Base-by-base conservation (phyloP, 2,888 invertebrate species). In the Petrolisthes manimaculis region DNA sequence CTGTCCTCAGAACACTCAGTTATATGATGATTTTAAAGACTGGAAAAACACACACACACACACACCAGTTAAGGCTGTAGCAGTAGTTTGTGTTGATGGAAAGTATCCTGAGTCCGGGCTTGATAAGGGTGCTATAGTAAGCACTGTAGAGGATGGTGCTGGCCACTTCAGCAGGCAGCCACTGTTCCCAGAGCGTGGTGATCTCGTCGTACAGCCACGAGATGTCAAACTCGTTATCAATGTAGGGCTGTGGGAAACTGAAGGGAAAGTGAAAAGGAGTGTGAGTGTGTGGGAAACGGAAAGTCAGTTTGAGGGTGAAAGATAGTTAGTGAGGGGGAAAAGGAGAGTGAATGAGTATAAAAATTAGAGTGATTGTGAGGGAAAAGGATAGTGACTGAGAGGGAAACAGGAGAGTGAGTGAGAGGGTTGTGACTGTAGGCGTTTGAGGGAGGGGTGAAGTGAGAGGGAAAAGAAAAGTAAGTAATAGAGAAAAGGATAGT, bases 11-110 rank as follows among this genome's bases (percentile, higher is more conserved):
- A 37, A 37, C 37, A 37, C 37, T 37, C 37, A 37, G 37, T 37
- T 37, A 37, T 37, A 37, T 37, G 37, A 37, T 37, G 37, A 37
- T 37, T 37, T 37, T 37, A 37, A 37, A 37, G 37, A 37, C 37
- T 37, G 37, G 2, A 37, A 2, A 37, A n/a, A n/a, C n/a, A n/a
- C n/a, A n/a, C n/a, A n/a, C n/a, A 37, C 37, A 37, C 9, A 51
- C 77, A 86, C 79, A 91, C 93, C 94, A 93, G 92, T 94, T 94
- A 56, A 92, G 92, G 82, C 92, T 93, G 91, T 94, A 93, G 91
- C 94, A 94, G 91, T 93, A 93, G 92, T 94, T 94, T 89, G 93
- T 93, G 91, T 94, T 94, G 18, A 94, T 90, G 1, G 94, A 94
- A 61, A 94, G 92, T 9, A 94, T 92, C 78, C 93, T 92, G 80